Percentiles rank a stretch among this genome's conserved stretches.
Conservation (phyloP, 2,797 vertebrate species). For the Falco berigora region DNA sequence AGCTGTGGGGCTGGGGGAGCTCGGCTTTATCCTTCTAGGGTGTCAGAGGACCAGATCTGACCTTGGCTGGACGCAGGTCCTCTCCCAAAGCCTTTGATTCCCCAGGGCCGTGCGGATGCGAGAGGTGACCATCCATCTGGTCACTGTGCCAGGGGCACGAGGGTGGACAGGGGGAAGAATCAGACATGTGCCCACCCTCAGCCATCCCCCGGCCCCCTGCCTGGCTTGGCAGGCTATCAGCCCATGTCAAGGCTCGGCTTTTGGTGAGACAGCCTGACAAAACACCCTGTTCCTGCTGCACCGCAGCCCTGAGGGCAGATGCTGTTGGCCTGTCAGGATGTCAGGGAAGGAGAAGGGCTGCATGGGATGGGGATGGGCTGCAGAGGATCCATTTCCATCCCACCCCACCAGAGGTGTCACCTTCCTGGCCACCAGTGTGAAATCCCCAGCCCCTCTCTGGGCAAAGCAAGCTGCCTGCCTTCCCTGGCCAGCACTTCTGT, state of each 20-base stretch:
- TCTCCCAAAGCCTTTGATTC: not conserved
- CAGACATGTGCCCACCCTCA: fast-evolving
- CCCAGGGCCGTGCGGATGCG: fast-evolving
- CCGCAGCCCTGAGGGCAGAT: fast-evolving
- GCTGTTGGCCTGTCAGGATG: fast-evolving
- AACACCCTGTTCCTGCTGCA: not conserved
- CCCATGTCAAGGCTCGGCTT: not conserved
- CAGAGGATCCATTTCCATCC: not conserved
- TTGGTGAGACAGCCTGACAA: not conserved
- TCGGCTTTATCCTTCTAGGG: not conserved
- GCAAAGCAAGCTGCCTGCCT: fast-evolving
- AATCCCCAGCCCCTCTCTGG: not conserved
- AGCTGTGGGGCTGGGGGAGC: fast-evolving
- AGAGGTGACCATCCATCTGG: not conserved
- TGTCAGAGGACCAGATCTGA: not conserved
- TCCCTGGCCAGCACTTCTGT: fast-evolving
- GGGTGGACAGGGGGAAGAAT: not conserved
- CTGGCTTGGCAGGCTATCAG: not conserved
- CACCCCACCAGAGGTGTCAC: not conserved
- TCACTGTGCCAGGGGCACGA: not conserved
- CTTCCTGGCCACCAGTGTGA: not conserved
- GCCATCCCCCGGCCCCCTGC: not conserved
- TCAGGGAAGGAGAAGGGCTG: not conserved
- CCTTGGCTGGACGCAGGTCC: not conserved
- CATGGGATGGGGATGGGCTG: fast-evolving